Evolutionary conservation across 2,888 invertebrate genomes (phyloP), one percentile per base, ranked within the genome.

Genomic region (Ischnus inquisitorius): DNA sequence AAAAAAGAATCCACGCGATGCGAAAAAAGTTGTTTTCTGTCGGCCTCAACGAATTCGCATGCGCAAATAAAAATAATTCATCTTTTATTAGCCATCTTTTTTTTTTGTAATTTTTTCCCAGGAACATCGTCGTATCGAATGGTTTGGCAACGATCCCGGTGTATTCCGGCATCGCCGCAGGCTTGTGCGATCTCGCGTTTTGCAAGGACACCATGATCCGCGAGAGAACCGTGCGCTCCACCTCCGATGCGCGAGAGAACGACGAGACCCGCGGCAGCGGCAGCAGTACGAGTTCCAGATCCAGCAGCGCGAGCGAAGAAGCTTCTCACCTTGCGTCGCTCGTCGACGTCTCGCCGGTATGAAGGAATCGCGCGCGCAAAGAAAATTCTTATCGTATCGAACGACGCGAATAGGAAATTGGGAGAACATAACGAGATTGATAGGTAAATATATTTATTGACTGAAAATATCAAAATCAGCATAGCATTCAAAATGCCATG

Each of bases 41-140:
- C 34, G 34, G 1, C 34, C 8, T 1, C 4, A 34, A 6, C 8
- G 8, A 34, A 34, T 34, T 34, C 1, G 4, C 8, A 6, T 34
- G 34, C 34, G 34, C 6, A 8, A 34, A n/a, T n/a, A 34, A 22
- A 14, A 12, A 6, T 14, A 46, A 54, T 54, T 65, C n/a, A n/a
- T n/a, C n/a, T n/a, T n/a, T n/a, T n/a, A n/a, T n/a, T n/a, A n/a
- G n/a, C n/a, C n/a, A n/a, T n/a, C n/a, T n/a, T 39, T 43, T 28
- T 19, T 46, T 41, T 57, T 39, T 39, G 43, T 1, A 34, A 34
- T 57, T 79, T 0, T 64, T 69, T 90, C 89, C 5, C 88, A 93
- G 93, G 72, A 92, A 92, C 74, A 89, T 93, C 39, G 93, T 92
- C 6, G 90, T 92, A 41, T 91, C 92, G 19, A 92, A 88, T 77